Percentiles rank a stretch among this genome's conserved stretches.
These are phyloP conservation scores for Dromaius novaehollandiae DNA, from an alignment of 2,113 vertebrate genomes.

Conservation along the genomic window DNA sequence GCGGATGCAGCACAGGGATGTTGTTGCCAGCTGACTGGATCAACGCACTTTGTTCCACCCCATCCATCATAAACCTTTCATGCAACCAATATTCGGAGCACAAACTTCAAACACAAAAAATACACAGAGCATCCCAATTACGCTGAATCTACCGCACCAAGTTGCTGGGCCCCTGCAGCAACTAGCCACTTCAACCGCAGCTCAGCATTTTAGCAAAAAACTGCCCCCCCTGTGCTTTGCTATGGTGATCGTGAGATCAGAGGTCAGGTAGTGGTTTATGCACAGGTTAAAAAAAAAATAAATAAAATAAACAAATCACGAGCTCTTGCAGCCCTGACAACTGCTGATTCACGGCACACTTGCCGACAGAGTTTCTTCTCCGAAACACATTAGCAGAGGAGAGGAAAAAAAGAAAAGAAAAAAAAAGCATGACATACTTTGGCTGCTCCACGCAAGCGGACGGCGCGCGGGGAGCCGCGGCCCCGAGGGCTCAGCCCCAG, in stretches of 20 bases:
- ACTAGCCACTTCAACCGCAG: not conserved
- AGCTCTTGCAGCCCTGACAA: not conserved
- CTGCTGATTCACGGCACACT: not conserved
- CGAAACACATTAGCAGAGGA: not conserved
- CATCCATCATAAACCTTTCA: not conserved
- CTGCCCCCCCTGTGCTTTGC: not conserved
- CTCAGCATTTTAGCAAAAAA: rapidly evolving
- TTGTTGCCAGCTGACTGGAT: rapidly evolving
- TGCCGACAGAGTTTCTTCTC: not conserved
- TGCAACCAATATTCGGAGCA: not conserved
- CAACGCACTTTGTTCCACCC: rapidly evolving
- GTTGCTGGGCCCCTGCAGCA: not conserved
- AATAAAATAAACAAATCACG: not conserved
- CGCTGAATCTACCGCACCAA: not conserved
- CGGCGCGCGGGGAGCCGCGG: not conserved
- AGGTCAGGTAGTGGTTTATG: not conserved
- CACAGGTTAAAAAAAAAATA: not conserved
- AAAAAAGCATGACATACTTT: not conserved
- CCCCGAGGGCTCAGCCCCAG: not conserved
- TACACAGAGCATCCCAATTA: not conserved
- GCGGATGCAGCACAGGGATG: not conserved
- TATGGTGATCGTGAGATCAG: not conserved
- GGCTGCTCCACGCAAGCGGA: not conserved
- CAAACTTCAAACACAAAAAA: not conserved
- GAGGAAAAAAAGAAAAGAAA: not conserved